phyloP scores from a whole-genome alignment of 1,140 invertebrate species.

The Halyomorpha halys region DNA sequence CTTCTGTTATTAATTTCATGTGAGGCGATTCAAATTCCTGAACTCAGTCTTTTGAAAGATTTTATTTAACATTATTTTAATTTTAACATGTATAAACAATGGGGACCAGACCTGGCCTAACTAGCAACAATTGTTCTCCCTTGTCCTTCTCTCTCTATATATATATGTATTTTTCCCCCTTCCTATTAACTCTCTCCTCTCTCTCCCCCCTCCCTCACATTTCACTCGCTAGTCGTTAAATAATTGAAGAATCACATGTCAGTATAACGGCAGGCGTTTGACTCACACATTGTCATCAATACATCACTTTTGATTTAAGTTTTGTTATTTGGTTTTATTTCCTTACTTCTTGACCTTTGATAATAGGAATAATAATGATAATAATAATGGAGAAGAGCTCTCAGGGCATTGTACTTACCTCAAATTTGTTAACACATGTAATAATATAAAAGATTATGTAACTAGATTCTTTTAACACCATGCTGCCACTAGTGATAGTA shows the following conservation, averaged over 20 bases:
- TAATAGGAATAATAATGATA: constrained; percentile 4
- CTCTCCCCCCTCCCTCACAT: constrained; percentile 7
- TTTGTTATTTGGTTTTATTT: not conserved
- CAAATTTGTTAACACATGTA: not conserved
- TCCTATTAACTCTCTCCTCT: constrained; percentile 1
- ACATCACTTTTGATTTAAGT: not conserved
- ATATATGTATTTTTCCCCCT: not conserved
- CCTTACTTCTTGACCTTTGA: not conserved
- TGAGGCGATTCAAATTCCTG: not conserved
- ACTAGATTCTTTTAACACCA: constrained; percentile 12
- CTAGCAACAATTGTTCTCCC: constrained; percentile 19
- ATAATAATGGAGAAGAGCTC: constrained; percentile 6
- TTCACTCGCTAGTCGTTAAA: constrained; percentile 14
- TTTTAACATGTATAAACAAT: constrained; percentile 14
- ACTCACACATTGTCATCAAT: constrained; percentile 12
- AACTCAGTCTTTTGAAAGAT: constrained; percentile 14
- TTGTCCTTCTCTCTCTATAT: constrained; percentile 6
- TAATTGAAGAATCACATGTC: constrained; percentile 20
- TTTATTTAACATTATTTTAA: constrained; percentile 9
- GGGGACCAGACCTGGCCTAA: constrained; percentile 26
- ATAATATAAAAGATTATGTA: not conserved
- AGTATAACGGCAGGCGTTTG: constrained; percentile 10
- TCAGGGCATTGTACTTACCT: constrained; percentile 15
- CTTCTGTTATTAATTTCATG: constrained; percentile 1
- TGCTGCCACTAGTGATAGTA: constrained; percentile 9